Evolutionary conservation across 2,797 vertebrate genomes (phyloP), one percentile per base, ranked within the genome.

Genomic region (Apogon talboti): DNA sequence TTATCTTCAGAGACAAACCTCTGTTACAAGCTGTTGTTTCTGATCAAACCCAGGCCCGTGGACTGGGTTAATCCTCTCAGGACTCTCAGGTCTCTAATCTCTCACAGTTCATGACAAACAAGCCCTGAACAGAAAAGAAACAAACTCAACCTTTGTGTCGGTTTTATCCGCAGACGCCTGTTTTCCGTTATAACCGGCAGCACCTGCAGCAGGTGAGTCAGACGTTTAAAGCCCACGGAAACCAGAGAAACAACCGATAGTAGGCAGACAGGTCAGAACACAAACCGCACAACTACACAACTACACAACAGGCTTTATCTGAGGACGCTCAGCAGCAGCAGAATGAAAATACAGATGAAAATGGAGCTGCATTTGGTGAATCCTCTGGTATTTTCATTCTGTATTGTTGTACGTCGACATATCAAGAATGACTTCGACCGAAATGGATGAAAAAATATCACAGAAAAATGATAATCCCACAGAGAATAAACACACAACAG

Each of bases 21-120:
- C 13, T 42, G 16, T 49, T 40, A 46, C 33, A n/a, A 48, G 44
- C 30, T 37, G 46, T 61, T 61, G 46, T 61, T 48, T 61, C 24
- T 51, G 59, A 62, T 62, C 59, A 62, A 28, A 11, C 40, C 9
- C 28, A 28, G 38, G 40, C 19, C 52, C n/a, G 14, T 28, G 28
- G 40, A 56, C 40, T 56, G 6, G 37, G 47, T 62, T 62, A 62
- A 62, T 62, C 59, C 59, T 51, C 48, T 14, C 45, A 61, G 47
- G 48, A 51, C 38, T 50, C 10, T 21, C 15, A 12, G 48, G 38
- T 51, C 21, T 62, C 21, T 62, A 62, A 62, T 62, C 59, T 62
- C 59, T 51, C 30, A 48, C 58, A 50, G 46, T 51, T 51, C 38
- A 48, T 3, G 15, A 51, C 47, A 51, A 51, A 55, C 53, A 56